phyloP scores from a whole-genome alignment of 2,797 vertebrate species.

The Allobates femoralis region DNA sequence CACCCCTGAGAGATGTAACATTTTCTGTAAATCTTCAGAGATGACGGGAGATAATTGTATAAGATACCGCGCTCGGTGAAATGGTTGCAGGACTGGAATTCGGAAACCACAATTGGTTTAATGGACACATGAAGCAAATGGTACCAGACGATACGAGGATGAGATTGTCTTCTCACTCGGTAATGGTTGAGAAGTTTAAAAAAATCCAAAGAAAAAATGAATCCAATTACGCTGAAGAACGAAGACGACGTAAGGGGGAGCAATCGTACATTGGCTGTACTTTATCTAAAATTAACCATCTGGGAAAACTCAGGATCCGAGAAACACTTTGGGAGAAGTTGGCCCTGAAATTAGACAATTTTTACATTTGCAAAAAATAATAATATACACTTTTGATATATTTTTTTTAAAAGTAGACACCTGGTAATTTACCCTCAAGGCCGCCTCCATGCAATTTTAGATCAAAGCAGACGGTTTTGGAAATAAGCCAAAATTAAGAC shows the following conservation, averaged over 20 bases:
- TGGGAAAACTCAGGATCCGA: neutral
- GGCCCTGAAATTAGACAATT: neutral
- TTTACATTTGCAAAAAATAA: too few species aligned
- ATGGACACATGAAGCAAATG: conserved; percentile 8
- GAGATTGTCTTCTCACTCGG: neutral
- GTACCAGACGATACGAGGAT: neutral
- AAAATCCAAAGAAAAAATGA: neutral
- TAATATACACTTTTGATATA: too few species aligned
- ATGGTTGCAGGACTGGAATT: conserved; percentile 10
- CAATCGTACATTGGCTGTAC: neutral
- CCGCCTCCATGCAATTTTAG: too few species aligned
- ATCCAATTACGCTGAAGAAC: neutral
- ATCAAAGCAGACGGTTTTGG: too few species aligned
- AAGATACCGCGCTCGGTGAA: conserved; percentile 17
- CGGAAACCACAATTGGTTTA: conserved; percentile 13
- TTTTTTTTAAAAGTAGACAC: too few species aligned
- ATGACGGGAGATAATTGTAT: conserved; percentile 29
- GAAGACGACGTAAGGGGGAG: neutral
- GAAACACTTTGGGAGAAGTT: neutral
- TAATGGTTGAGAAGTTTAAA: neutral
- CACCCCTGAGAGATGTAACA: conserved; percentile 16
- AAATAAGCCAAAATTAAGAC: too few species aligned
- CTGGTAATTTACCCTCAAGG: too few species aligned
- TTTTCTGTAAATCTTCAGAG: conserved; percentile 27
- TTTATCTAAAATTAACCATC: neutral